Evolutionary conservation across 2,888 invertebrate species (phyloP), one percentile per base, ranked within the genome.

Genomic region (Leucoma salicis): DNA sequence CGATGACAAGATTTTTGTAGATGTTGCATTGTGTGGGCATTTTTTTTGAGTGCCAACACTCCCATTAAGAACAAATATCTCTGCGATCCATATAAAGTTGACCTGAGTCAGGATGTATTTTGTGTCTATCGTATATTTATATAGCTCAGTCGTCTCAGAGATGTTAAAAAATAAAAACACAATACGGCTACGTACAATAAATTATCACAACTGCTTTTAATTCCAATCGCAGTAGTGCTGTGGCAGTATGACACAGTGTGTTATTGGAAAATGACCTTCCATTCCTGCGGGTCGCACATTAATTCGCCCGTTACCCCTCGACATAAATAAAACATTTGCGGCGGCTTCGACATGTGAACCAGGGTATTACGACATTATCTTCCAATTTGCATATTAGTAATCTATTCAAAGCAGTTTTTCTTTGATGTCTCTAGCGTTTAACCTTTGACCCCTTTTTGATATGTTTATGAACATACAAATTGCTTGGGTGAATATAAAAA

Each of bases 311-410:
- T 53, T 66, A 56, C 66, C 57, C 56, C 57, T 55, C 50, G 8
- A 15, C 65, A 74, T 79, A 75, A 75, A 81, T 79, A 82, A 80
- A 74, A 78, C 76, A 82, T 74, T 53, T 42, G 54, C 49, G 56
- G 47, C 52, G 48, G 36, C 53, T 52, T 54, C 62, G 68, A 70
- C 72, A 73, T 59, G 60, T 62, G 59, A 63, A 63, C 60, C 64
- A 64, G 61, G 65, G 58, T 71, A 76, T 69, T 73, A 72, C 67
- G 69, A 77, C 73, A 75, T 82, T 76, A 82, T 81, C 80, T 63
- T 63, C 58, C 65, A 75, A 84, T 85, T 83, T 82, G 77, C 86
- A 85, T 83, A 74, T 57, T 27, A 64, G 61, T 78, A 74, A 79
- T 80, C 71, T 78, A 78, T 78, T 78, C 75, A 71, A 71, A 72